Evolutionary conservation across 2,113 vertebrate species (phyloP).

Genomic region (Takifugu flavidus): DNA sequence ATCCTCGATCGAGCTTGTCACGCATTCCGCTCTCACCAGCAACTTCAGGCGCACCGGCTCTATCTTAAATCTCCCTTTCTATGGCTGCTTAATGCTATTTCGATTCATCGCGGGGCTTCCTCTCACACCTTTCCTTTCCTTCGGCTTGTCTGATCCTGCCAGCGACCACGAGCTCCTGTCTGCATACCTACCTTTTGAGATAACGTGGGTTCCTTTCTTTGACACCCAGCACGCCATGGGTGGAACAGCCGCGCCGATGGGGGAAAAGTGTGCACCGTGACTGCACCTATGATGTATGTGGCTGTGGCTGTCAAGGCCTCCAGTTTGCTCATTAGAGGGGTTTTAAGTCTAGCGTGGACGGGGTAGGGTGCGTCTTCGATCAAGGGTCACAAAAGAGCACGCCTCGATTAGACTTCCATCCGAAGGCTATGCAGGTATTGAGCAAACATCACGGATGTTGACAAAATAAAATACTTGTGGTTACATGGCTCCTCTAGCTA

Average conservation of each 20-base stretch:
- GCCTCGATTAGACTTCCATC: constrained; percentile 2
- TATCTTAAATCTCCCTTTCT: constrained; percentile 43
- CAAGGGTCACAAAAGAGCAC: constrained; percentile 10
- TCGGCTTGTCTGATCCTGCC: constrained; percentile 66
- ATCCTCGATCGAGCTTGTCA: constrained; percentile 34
- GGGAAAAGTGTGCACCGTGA: constrained; percentile 33
- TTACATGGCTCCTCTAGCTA: not conserved
- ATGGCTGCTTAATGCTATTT: constrained; percentile 37
- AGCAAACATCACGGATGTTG: not conserved
- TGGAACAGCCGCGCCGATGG: constrained; percentile 34
- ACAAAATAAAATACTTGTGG: not conserved
- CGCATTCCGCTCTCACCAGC: constrained; percentile 19
- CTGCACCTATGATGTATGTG: constrained; percentile 40
- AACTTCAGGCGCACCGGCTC: not conserved
- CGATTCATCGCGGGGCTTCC: constrained; percentile 47
- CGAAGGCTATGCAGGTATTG: constrained; percentile 1
- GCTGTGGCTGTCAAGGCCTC: constrained; percentile 12
- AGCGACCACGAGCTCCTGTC: constrained; percentile 42
- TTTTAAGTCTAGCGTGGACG: constrained; percentile 25
- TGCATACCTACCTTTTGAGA: constrained; percentile 66
- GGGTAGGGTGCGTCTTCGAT: not conserved
- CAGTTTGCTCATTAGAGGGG: constrained; percentile 13
- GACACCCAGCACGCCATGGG: constrained; percentile 53
- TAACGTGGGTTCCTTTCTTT: constrained; percentile 59
- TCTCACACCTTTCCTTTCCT: constrained; percentile 51